Conservation (phyloP, 2,113 vertebrate genomes). For the Barbus barbus region DNA sequence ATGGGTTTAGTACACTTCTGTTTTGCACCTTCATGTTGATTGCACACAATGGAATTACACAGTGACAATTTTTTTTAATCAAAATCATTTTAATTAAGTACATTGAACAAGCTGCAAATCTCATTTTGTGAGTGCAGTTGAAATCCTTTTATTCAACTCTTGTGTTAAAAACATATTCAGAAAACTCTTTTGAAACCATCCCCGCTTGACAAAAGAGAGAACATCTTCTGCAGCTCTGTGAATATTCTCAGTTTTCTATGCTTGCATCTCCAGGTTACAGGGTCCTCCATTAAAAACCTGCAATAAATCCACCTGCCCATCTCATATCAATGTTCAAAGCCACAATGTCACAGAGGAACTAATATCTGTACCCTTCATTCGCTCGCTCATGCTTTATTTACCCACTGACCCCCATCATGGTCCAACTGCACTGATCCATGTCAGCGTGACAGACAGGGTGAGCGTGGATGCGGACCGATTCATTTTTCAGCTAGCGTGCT, state of each 20-base stretch:
- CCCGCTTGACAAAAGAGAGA: background rate
- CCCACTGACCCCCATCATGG: constrained; percentile 40
- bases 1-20: no score
- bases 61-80: no score
- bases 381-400: constrained; percentile 30
- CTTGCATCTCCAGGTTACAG: constrained; percentile 21
- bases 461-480: background rate
- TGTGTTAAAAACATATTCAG: background rate
- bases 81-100: background rate
- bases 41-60: no score
- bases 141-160: background rate
- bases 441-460: constrained; percentile 32
- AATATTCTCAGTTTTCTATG: constrained; percentile 18
- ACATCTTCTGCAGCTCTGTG: background rate
- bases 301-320: constrained; percentile 36
- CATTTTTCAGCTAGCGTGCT: constrained; percentile 11
- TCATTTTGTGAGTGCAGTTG: background rate
- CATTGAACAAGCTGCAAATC: background rate
- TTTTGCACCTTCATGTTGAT: no score
- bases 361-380: constrained; percentile 34
- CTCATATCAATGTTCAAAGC: constrained; percentile 26
- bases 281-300: constrained; percentile 30
- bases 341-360: constrained; percentile 29
- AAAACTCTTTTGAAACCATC: background rate
- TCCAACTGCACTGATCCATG: constrained; percentile 38